These are phyloP conservation scores for Saguinus midas DNA, from an alignment of 2,113 vertebrate species.

Conservation along the genomic window DNA sequence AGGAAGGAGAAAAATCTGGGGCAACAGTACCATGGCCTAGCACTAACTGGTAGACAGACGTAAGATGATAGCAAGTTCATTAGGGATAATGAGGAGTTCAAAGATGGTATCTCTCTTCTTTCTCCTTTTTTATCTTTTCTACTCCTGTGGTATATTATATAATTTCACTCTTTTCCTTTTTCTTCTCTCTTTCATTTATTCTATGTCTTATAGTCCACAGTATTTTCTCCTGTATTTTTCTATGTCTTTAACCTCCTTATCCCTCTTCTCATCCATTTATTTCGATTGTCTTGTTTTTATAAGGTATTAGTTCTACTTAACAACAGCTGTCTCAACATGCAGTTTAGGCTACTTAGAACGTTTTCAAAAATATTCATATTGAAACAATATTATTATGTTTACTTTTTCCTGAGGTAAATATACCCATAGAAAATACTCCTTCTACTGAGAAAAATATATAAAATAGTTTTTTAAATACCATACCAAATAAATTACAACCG, in stretches of 20 bases:
- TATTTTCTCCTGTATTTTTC: background rate
- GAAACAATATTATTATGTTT: background rate
- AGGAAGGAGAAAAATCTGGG: background rate
- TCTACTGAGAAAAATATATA: background rate
- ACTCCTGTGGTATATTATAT: background rate
- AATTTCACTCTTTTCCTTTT: background rate
- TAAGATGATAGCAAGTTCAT: background rate
- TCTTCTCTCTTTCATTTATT: background rate
- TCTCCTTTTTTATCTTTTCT: background rate
- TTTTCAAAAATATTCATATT: conserved; percentile 4
- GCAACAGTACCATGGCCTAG: background rate
- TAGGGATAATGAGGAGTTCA: background rate
- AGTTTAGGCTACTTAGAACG: background rate
- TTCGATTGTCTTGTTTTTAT: background rate
- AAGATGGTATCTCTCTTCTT: background rate
- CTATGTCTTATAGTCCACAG: background rate
- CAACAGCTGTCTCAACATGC: background rate
- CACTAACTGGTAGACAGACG: background rate
- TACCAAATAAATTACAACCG: background rate
- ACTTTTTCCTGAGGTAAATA: background rate
- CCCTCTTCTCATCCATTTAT: background rate
- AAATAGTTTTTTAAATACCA: background rate
- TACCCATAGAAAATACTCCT: background rate
- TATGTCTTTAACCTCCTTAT: background rate
- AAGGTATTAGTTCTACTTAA: background rate